Evolutionary conservation across 2,113 vertebrate genomes (phyloP), one percentile per base, ranked within the genome.

Genomic region (Thamnaconus septentrionalis): DNA sequence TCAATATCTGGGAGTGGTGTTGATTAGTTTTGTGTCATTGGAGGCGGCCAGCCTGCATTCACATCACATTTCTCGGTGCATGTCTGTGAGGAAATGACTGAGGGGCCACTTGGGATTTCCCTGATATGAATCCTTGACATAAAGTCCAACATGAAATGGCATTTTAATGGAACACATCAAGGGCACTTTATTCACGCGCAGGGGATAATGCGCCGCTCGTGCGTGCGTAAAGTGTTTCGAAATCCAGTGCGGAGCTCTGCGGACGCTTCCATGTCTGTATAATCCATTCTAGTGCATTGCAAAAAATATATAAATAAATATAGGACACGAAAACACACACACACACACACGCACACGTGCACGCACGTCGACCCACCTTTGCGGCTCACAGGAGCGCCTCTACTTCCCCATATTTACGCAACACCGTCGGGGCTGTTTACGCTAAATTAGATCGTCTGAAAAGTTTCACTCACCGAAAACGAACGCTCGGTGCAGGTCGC

Each of bases 401-500:
- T 3, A 70, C 61, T 71, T 4, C 43, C 51, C 59, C 31, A 3
- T 4, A 5, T 66, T 8, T 3, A 4, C 65, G 43, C 51, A 8
- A 7, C 51, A 44, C 5, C 60, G 18, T 8, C 40, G 31, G 18
- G 3, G 4, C 48, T 50, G 9, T 4, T 50, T 4, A 12, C 41
- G 12, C 0, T 4, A 43, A 4, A 55, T 4, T 7, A 57, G 8
- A 49, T 8, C 41, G 62, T 73, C 7, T 4, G 53, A 45, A 87
- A 90, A 90, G 82, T 90, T 90, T 81, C 49, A 81, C 89, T 89
- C n/a, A 90, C 89, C 86, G 64, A 47, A 31, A 50, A 75, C 5
- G 68, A 64, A 66, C 11, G 59, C 61, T 42, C 44, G 51, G 55
- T 54, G 43, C 64, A 40, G 55, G 61, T 60, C 3, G 44, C 63